Evolutionary conservation across 1,140 invertebrate species (phyloP).

Genomic region (Calliphora vicina): DNA sequence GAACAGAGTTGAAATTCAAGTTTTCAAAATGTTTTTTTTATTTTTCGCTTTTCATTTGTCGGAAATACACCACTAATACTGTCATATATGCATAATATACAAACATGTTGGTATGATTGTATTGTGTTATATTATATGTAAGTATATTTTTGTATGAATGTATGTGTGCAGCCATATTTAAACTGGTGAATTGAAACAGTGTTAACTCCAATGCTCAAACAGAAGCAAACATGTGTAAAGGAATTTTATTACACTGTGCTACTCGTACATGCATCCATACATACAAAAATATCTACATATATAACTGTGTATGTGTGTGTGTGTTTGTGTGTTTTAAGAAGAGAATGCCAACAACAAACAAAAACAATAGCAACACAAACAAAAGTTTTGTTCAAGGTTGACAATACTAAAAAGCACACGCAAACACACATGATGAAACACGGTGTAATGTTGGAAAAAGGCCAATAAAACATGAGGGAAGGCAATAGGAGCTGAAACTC

Average conservation of each 20-base stretch:
- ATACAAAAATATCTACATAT: not conserved
- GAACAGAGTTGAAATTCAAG: not conserved
- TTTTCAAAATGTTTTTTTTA: not conserved
- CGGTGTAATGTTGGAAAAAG: not conserved
- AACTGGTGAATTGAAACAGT: not conserved
- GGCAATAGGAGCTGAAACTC: not conserved
- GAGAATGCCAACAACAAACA: slow-evolving; percentile 3
- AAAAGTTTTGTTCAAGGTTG: slow-evolving; percentile 26
- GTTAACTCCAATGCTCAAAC: not conserved
- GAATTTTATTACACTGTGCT: not conserved
- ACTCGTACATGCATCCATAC: too few species aligned
- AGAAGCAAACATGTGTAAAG: not conserved
- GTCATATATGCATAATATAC: not conserved
- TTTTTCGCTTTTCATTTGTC: not conserved
- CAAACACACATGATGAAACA: not conserved
- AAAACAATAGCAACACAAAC: slow-evolving; percentile 28
- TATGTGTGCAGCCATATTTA: not conserved
- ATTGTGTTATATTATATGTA: too few species aligned
- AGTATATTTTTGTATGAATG: not conserved
- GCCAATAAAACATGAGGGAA: not conserved
- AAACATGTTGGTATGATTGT: too few species aligned
- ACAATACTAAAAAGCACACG: slow-evolving; percentile 16
- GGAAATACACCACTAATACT: not conserved
- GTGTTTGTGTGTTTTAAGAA: not conserved
- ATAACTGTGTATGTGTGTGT: not conserved